phyloP scores from a whole-genome alignment of 1,140 invertebrate genomes.

The Dendrolimus punctatus region DNA sequence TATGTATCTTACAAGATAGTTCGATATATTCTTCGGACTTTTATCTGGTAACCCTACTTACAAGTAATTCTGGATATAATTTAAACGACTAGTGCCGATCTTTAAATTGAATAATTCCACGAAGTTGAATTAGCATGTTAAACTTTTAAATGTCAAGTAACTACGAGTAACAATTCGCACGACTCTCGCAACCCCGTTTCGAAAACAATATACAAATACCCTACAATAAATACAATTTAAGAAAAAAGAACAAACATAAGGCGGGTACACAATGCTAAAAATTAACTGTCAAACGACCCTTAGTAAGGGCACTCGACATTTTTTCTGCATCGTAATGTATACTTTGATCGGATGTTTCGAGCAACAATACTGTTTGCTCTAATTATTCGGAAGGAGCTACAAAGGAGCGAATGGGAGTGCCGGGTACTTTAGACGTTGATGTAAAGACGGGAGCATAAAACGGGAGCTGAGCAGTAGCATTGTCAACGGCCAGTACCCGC shows the following conservation, averaged over 20 bases:
- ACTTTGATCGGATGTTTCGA: constrained; percentile 38
- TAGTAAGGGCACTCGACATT: constrained; percentile 36
- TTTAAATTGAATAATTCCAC: not conserved
- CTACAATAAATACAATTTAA: constrained; percentile 20
- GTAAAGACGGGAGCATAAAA: constrained; percentile 52
- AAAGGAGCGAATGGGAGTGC: constrained; percentile 51
- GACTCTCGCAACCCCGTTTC: constrained; percentile 41
- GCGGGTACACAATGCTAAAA: constrained; percentile 48
- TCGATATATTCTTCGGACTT: too few species aligned
- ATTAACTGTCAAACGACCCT: constrained; percentile 56
- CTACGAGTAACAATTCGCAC: constrained; percentile 45
- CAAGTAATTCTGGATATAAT: too few species aligned
- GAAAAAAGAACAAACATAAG: constrained; percentile 33
- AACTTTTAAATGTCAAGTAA: constrained; percentile 12
- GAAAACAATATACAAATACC: constrained; percentile 28
- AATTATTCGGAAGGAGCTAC: constrained; percentile 64
- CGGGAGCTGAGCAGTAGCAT: constrained; percentile 40
- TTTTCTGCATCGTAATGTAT: constrained; percentile 60
- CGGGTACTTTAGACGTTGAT: constrained; percentile 45
- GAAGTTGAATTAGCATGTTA: not conserved
- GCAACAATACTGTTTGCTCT: constrained; percentile 46
- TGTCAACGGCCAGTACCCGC: constrained; percentile 43
- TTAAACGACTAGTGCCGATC: not conserved
- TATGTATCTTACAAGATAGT: too few species aligned
- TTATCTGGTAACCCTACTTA: too few species aligned